These are phyloP conservation scores for Petrocephalus microphthalmus DNA, from an alignment of 2,113 vertebrate genomes.

Conservation along the genomic window DNA sequence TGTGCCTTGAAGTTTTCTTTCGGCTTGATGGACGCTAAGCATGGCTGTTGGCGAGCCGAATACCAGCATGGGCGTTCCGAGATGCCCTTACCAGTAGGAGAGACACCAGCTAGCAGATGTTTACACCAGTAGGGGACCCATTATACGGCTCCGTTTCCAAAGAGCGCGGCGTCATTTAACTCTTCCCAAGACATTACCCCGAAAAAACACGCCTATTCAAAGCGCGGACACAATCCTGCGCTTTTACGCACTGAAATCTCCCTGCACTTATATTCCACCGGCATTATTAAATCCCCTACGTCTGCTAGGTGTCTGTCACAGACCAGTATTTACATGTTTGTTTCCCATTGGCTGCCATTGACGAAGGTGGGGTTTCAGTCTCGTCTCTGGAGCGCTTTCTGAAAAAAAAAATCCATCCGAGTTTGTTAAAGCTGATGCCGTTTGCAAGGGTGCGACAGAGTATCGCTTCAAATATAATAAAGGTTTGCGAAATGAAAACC, in stretches of 20 bases:
- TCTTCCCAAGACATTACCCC: background rate
- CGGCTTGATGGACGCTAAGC: background rate
- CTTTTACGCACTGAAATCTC: background rate
- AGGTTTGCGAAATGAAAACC: background rate
- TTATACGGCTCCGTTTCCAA: background rate
- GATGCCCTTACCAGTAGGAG: background rate
- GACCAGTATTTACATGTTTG: slow-evolving; percentile 26
- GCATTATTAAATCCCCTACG: background rate
- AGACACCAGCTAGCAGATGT: background rate
- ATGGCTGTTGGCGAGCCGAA: background rate
- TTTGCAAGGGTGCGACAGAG: background rate
- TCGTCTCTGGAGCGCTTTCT: slow-evolving; percentile 22
- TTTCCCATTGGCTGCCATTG: slow-evolving; percentile 49
- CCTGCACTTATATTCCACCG: background rate
- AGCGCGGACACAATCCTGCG: background rate
- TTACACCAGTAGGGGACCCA: background rate
- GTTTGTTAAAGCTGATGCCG: slow-evolving; percentile 23
- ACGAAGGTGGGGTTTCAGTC: slow-evolving; percentile 49
- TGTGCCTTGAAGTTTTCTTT: background rate
- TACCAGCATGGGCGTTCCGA: background rate
- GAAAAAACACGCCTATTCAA: background rate
- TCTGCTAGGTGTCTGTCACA: background rate
- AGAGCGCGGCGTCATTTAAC: background rate
- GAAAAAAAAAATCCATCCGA: slow-evolving; percentile 7
- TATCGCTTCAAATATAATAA: slow-evolving; percentile 7